A percentile compares a stretch with the other conserved stretches of the same genome.
These are phyloP conservation scores for Drosophila oshimai DNA, from an alignment of 1,140 invertebrate species.

Conservation along the genomic window DNA sequence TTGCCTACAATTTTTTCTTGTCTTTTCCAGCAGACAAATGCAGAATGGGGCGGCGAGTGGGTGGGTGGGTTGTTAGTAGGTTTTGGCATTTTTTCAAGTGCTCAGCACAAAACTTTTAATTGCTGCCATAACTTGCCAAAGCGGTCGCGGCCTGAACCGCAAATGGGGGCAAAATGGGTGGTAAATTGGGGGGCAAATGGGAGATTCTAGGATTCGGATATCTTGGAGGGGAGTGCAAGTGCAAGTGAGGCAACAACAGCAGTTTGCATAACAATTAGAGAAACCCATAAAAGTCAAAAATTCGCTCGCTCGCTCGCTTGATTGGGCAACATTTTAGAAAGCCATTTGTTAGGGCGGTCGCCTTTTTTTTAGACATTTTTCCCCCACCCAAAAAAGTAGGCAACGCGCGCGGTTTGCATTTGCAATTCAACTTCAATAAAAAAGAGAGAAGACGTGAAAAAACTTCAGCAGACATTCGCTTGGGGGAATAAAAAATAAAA, in stretches of 20 bases:
- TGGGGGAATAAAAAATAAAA: not conserved
- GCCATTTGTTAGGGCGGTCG: slow-evolving; percentile 25
- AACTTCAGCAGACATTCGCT: slow-evolving; percentile 1
- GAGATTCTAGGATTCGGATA: slow-evolving; percentile 5
- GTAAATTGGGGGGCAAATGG: not conserved
- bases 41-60: not conserved
- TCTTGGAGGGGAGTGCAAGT: not conserved
- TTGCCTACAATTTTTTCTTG: slow-evolving; percentile 3
- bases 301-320: slow-evolving; percentile 50
- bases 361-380: not conserved
- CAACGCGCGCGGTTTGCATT: slow-evolving; percentile 24
- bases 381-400: slow-evolving; percentile 33
- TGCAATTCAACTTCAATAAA: slow-evolving; percentile 32
- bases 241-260: slow-evolving; percentile 15
- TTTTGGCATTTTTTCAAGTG: slow-evolving; percentile 52
- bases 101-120: slow-evolving; percentile 64
- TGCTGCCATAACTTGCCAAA: slow-evolving; percentile 67
- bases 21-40: slow-evolving; percentile 1
- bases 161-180: slow-evolving; percentile 32
- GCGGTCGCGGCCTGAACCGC: slow-evolving; percentile 46
- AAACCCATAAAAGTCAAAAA: slow-evolving; percentile 61
- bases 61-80: not conserved
- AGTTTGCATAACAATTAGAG: slow-evolving; percentile 69
- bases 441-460: not conserved
- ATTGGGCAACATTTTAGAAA: slow-evolving; percentile 49